These are phyloP conservation scores for Notiomystis cincta DNA, from an alignment of 2,113 vertebrate genomes.

Conservation along the genomic window DNA sequence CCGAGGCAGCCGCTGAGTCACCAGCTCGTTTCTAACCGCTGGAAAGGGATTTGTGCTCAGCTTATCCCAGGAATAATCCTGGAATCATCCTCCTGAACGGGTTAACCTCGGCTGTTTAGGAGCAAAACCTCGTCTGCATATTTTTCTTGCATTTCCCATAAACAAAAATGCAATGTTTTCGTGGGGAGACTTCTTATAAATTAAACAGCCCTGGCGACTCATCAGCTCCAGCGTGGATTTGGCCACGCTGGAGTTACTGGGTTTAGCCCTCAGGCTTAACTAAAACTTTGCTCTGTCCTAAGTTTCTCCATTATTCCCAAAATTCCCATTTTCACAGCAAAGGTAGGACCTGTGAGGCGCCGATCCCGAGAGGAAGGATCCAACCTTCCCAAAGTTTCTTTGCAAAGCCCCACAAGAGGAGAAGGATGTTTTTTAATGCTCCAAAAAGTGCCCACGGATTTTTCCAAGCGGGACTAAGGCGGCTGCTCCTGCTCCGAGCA, in stretches of 20 bases:
- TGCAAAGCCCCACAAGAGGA: background rate
- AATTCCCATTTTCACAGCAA: background rate
- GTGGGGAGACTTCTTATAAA: background rate
- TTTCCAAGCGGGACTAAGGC: background rate
- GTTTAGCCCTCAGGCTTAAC: background rate
- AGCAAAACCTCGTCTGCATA: background rate
- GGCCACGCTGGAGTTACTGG: background rate
- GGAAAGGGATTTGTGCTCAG: background rate
- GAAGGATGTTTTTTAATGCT: background rate
- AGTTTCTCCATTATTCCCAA: background rate
- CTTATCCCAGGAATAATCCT: background rate
- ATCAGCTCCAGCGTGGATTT: background rate
- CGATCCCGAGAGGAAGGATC: accelerated
- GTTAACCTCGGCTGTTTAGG: conserved; percentile 26
- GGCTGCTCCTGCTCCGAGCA: background rate
- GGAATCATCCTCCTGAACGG: background rate
- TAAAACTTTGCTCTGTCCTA: background rate
- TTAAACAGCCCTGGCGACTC: background rate
- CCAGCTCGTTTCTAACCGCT: background rate
- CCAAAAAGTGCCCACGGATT: background rate
- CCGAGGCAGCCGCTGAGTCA: background rate
- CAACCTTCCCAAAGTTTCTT: background rate
- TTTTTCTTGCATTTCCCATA: background rate
- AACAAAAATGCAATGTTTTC: conserved; percentile 10
- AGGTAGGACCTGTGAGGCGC: background rate